Evolutionary conservation across 1,140 invertebrate species (phyloP), one percentile per base, ranked within the genome.

Genomic region (Orius laevigatus): DNA sequence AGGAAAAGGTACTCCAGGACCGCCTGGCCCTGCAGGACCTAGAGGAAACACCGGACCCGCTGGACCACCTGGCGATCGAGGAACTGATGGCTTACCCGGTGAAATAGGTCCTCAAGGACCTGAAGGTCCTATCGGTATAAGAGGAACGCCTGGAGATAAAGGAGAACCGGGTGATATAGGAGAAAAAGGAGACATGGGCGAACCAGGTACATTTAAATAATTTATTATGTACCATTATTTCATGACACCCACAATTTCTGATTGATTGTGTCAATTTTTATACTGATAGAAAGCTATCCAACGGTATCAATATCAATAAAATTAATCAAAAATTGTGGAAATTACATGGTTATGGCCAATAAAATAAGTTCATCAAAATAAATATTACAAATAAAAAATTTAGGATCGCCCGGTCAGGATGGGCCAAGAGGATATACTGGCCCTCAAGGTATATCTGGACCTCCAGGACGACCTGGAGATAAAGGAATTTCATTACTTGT

Each of bases 41-140:
- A 62, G 74, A 61, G 84, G 84, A 43, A 77, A 76, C 55, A 73
- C 71, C 11, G 83, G 84, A 15, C 70, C 15, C 36, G 11, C 9
- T 34, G 84, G 82, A 47, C 74, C 78, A 15, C 75, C 76, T 58
- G 85, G 85, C 42, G 60, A 75, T 35, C 81, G 83, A 60, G 86
- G 86, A 25, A 72, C 69, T 54, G 73, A 79, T 19, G 84, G 84
- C 38, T 67, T 72, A 36, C 71, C 72, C 31, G 81, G 81, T 16
- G 63, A 66, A 15, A 16, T 9, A 15, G 36, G 46, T 10, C 11
- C 12, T 12, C 31, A 36, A 48, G 46, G 34, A 11, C 46, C 31
- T 9, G 11, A 31, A 15, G 46, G 34, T n/a, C 18, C 18, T 4
- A 4, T 19, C 2, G 46, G 34, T 8, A 10, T 25, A 53, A 66